Evolutionary conservation across 2,797 vertebrate genomes (phyloP).

Genomic region (Schizothorax lantsangensis): DNA sequence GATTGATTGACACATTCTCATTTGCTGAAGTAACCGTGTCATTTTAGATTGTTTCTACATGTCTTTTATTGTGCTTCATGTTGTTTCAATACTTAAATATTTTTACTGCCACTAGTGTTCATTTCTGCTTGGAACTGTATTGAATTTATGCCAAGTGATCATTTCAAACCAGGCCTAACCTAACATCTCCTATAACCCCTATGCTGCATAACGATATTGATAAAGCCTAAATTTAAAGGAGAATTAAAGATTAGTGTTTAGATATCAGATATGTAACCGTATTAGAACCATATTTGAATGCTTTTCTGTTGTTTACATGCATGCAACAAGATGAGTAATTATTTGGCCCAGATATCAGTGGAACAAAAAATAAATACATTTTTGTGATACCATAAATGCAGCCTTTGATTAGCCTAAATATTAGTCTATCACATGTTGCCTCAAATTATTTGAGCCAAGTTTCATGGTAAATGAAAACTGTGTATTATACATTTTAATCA

Average conservation of each 20-base stretch:
- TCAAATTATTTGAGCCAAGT: background rate
- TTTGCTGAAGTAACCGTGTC: background rate
- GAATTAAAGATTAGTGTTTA: background rate
- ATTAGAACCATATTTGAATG: background rate
- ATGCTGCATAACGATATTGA: background rate
- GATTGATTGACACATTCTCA: conserved; percentile 1
- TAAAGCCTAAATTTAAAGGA: background rate
- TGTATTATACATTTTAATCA: background rate
- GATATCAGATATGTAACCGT: background rate
- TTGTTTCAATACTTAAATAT: background rate
- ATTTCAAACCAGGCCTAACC: background rate
- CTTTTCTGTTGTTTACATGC: background rate
- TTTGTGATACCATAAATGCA: background rate
- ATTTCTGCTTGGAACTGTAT: background rate
- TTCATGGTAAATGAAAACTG: background rate
- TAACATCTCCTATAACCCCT: background rate
- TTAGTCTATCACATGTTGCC: background rate
- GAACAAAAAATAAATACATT: background rate
- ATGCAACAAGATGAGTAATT: background rate
- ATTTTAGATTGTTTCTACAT: background rate
- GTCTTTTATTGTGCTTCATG: background rate
- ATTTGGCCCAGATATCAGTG: background rate
- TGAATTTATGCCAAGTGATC: background rate
- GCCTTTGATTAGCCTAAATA: background rate
- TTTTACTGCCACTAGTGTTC: background rate